These are phyloP conservation scores for Drosophila willistoni DNA, from an alignment of 1,140 invertebrate genomes.

Conservation along the genomic window DNA sequence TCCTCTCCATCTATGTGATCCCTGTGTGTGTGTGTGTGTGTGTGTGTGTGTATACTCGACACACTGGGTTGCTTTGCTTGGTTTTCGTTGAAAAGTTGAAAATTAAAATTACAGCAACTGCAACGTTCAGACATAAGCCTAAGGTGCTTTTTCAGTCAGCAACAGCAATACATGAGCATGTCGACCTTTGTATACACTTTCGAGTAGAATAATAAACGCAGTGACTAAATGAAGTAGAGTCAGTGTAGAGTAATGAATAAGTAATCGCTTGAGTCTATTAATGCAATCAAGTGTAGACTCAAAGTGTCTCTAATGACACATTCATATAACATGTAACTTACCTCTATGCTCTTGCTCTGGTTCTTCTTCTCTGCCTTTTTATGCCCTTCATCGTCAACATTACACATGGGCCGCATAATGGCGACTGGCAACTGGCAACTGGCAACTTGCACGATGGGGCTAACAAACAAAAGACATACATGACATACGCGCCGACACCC, in stretches of 20 bases:
- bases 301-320: too few relatives aligned
- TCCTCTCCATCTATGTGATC: slow-evolving; percentile 6
- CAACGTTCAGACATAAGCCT: slow-evolving; percentile 37
- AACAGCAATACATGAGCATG: slow-evolving; percentile 16
- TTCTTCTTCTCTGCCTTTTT: slow-evolving; percentile 49
- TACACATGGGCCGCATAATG: slow-evolving; percentile 42
- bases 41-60: slow-evolving; percentile 27
- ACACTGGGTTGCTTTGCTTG: slow-evolving; percentile 25
- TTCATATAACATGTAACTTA: slow-evolving; percentile 23
- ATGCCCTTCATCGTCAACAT: slow-evolving; percentile 51
- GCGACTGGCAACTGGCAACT: slow-evolving; percentile 39
- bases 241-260: too few relatives aligned
- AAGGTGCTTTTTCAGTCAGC: slow-evolving; percentile 34
- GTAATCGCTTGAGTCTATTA: too few relatives aligned
- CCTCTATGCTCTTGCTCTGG: slow-evolving; percentile 33
- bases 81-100: slow-evolving; percentile 54
- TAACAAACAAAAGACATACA: slow-evolving; percentile 62
- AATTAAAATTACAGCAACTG: slow-evolving; percentile 64
- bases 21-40: slow-evolving; percentile 3
- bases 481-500: slow-evolving; percentile 68
- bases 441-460: slow-evolving; percentile 35
- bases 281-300: too few relatives aligned
- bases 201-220: not conserved
- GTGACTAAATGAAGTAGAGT: too few relatives aligned
- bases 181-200: not conserved